Evolutionary conservation across 2,113 vertebrate genomes (phyloP).

Genomic region (Chroicocephalus ridibundus): DNA sequence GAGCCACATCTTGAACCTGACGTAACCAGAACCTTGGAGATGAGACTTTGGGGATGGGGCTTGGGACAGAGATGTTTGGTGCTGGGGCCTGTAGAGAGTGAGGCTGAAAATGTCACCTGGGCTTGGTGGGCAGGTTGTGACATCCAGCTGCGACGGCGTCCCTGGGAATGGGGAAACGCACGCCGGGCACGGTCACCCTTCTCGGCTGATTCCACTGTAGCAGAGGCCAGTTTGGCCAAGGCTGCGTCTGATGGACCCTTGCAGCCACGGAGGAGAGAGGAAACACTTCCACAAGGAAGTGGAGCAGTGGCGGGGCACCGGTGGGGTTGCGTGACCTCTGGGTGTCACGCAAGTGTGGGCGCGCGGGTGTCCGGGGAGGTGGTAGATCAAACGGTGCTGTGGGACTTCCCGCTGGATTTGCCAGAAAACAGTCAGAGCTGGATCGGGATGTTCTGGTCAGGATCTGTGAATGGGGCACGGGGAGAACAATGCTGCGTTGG

Average conservation of each 20-base stretch:
- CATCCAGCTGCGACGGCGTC: background rate
- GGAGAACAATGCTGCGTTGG: constrained; percentile 49
- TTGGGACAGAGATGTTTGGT: background rate
- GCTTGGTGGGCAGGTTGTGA: background rate
- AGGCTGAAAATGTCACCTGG: background rate
- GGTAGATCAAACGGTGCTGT: background rate
- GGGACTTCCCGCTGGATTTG: background rate
- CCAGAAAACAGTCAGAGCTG: background rate
- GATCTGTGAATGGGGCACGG: constrained; percentile 40
- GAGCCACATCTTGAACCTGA: background rate
- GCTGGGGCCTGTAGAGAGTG: background rate
- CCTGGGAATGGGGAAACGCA: rapidly evolving
- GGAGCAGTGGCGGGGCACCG: rapidly evolving
- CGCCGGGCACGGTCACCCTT: rapidly evolving
- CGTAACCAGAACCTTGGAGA: background rate
- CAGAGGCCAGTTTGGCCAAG: background rate
- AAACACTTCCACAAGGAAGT: background rate
- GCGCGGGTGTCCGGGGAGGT: background rate
- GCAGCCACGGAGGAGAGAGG: background rate
- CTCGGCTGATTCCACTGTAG: background rate
- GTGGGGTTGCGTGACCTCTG: rapidly evolving
- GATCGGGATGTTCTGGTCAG: background rate
- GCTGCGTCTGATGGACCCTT: background rate
- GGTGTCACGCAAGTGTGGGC: rapidly evolving
- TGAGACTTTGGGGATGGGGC: background rate